These are phyloP conservation scores for Eumerus sabulonum DNA, from an alignment of 2,888 invertebrate species.

Conservation along the genomic window DNA sequence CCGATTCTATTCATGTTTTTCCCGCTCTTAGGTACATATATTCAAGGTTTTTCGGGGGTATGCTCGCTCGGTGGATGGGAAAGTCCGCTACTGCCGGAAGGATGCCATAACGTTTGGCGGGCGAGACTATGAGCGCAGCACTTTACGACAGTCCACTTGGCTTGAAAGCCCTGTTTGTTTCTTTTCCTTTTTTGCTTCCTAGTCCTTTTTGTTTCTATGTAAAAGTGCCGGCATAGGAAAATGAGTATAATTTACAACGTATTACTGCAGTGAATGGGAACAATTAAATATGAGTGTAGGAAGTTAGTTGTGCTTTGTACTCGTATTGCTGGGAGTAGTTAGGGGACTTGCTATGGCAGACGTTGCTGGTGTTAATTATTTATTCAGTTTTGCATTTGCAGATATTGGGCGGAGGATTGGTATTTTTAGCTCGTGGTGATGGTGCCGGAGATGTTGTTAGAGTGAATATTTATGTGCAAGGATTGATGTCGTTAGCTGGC, in stretches of 20 bases:
- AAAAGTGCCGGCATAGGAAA: constrained; percentile 45
- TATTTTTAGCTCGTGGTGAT: background rate
- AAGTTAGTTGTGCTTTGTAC: constrained; percentile 17
- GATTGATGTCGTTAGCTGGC: background rate
- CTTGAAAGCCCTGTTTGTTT: background rate
- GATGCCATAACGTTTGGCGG: constrained; percentile 58
- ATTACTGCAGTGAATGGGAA: constrained; percentile 15
- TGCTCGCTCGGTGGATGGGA: no score
- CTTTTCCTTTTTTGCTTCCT: constrained; percentile 3
- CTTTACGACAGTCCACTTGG: constrained; percentile 49
- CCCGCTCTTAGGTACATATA: no score
- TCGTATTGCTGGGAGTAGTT: background rate
- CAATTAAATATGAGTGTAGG: constrained; percentile 47
- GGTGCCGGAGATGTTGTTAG: background rate
- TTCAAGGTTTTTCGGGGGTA: constrained; percentile 2
- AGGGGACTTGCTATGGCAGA: background rate
- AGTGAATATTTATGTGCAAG: background rate
- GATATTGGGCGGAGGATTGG: no score
- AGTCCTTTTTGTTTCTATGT: constrained; percentile 1
- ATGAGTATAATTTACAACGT: constrained; percentile 43
- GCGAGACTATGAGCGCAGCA: constrained; percentile 37
- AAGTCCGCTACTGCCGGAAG: constrained; percentile 56
- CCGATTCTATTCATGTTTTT: constrained; percentile 38
- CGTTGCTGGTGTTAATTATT: constrained; percentile 1
- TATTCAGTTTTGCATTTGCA: no score